Conservation (phyloP, 2,113 vertebrate genomes). For the Vulpes vulpes region DNA sequence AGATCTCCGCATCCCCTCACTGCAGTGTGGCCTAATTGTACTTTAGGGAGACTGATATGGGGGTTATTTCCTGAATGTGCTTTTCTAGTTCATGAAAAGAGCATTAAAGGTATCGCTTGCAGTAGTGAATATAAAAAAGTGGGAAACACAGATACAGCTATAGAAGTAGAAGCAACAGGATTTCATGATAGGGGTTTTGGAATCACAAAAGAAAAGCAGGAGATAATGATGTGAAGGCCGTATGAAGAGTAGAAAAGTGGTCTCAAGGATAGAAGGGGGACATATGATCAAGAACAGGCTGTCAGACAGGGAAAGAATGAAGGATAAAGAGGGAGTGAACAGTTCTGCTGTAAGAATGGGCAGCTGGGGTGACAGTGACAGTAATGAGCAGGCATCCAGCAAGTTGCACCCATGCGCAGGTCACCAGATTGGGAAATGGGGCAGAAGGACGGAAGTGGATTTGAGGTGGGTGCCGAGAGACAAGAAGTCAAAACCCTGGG, state of each 20-base stretch:
- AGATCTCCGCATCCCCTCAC: not conserved
- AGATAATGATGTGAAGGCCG: not conserved
- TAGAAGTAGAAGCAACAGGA: not conserved
- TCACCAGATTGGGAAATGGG: not conserved
- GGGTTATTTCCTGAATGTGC: not conserved
- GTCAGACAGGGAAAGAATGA: too few species aligned
- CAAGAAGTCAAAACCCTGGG: fast-evolving
- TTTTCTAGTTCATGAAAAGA: not conserved
- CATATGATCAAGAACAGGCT: fast-evolving
- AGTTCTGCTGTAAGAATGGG: not conserved
- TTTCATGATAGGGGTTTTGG: not conserved
- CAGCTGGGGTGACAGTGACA: too few species aligned
- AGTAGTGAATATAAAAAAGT: not conserved
- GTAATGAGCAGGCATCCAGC: fast-evolving
- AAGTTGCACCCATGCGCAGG: not conserved
- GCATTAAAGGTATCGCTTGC: not conserved
- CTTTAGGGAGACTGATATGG: not conserved
- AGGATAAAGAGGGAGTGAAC: not conserved
- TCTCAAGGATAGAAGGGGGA: not conserved
- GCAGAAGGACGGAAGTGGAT: fast-evolving
- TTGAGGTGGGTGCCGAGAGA: not conserved
- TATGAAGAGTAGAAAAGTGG: not conserved
- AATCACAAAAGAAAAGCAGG: not conserved
- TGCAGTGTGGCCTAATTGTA: not conserved
- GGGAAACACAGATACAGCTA: too few species aligned